Percentiles rank a stretch among this genome's conserved stretches.
Evolutionary conservation across 2,113 vertebrate species (phyloP).

Genomic region (Falcunculus frontatus): DNA sequence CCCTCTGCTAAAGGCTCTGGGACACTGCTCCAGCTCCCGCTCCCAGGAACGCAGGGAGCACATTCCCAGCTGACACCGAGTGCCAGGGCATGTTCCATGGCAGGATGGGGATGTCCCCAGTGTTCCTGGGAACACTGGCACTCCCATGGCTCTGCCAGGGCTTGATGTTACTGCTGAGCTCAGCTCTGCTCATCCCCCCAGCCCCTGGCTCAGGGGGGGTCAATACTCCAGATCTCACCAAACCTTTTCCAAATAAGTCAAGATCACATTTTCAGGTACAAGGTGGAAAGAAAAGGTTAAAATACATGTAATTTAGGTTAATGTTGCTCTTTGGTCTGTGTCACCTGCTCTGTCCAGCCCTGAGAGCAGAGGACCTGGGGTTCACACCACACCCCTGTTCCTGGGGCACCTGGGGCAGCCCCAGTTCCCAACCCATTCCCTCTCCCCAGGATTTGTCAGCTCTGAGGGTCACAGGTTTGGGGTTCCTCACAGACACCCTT

Average conservation of each 20-base stretch:
- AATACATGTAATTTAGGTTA: rapidly evolving
- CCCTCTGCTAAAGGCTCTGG: background rate
- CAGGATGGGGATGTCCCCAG: background rate
- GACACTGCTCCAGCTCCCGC: background rate
- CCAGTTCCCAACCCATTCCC: background rate
- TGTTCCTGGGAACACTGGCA: rapidly evolving
- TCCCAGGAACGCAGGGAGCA: background rate
- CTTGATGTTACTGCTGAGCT: background rate
- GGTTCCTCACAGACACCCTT: background rate
- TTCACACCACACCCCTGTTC: background rate
- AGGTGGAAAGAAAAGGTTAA: background rate
- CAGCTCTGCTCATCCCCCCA: background rate
- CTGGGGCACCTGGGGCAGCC: background rate
- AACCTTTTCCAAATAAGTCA: background rate
- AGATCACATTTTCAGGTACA: background rate
- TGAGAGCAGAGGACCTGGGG: background rate
- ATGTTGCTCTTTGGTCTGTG: background rate
- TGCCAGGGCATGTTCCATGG: rapidly evolving
- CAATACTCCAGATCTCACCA: background rate
- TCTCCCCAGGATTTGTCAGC: background rate
- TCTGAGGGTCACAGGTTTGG: background rate
- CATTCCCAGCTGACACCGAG: rapidly evolving
- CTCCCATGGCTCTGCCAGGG: rapidly evolving
- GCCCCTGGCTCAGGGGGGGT: background rate
- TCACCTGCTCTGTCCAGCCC: background rate